Conservation (phyloP, 2,797 vertebrate genomes). For the Ctenochaetus hawaiiensis region DNA sequence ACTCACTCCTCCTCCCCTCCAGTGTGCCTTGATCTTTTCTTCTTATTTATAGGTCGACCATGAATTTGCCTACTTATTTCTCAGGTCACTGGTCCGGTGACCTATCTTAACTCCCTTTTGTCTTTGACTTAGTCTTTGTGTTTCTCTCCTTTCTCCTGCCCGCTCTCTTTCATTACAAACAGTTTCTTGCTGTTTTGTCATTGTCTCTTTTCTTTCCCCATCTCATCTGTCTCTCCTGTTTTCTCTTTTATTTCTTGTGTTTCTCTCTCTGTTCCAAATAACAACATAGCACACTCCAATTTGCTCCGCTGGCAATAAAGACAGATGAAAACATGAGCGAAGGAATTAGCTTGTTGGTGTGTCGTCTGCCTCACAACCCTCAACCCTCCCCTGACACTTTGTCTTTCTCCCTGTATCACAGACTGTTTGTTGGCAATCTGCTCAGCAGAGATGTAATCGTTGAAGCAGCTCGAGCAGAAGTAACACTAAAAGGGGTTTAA, state of each 20-base stretch:
- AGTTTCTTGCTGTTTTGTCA: conserved; percentile 26
- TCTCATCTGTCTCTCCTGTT: conserved; percentile 45
- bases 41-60: neutral
- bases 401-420: conserved; percentile 44
- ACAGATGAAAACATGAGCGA: conserved; percentile 57
- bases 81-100: conserved; percentile 12
- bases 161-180: neutral
- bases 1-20: neutral
- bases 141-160: neutral
- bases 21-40: conserved; percentile 11
- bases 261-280: conserved; percentile 52
- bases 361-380: conserved; percentile 46
- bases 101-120: neutral
- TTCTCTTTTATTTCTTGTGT: conserved; percentile 10
- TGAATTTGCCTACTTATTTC: conserved; percentile 18
- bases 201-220: conserved; percentile 15
- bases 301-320: conserved; percentile 62
- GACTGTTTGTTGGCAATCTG: conserved; percentile 67
- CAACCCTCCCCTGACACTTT: conserved; percentile 41
- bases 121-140: too few relatives aligned
- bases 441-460: conserved; percentile 67
- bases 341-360: conserved; percentile 57
- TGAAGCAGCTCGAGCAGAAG: conserved; percentile 67
- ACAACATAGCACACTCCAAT: conserved; percentile 54
- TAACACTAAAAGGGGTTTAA: conserved; percentile 80